Conservation (phyloP, 2,797 vertebrate species). For the Sylvilagus floridanus region DNA sequence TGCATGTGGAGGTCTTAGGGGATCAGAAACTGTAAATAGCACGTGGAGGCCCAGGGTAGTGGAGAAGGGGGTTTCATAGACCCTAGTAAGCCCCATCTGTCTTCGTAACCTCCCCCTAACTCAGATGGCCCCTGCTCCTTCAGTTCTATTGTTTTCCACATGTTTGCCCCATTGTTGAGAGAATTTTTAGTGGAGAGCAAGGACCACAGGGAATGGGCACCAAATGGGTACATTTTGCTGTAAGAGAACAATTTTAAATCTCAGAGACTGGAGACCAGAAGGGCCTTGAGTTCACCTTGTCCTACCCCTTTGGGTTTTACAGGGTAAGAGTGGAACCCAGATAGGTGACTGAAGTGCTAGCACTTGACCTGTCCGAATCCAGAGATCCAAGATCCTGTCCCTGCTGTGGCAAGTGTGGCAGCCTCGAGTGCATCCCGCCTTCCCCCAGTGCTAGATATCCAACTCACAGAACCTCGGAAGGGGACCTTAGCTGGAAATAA, state of each 20-base stretch:
- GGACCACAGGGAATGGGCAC: neutral
- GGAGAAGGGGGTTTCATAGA: neutral
- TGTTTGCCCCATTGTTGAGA: neutral
- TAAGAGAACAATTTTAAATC: neutral
- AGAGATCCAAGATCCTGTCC: neutral
- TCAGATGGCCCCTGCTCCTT: neutral
- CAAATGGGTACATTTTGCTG: neutral
- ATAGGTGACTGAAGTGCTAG: neutral
- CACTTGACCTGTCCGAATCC: neutral
- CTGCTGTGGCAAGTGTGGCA: neutral
- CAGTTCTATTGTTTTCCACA: neutral
- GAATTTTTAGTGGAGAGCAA: neutral
- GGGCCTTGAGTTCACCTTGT: neutral
- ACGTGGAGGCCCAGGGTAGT: neutral
- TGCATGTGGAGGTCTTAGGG: neutral
- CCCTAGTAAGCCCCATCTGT: neutral
- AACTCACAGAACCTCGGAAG: neutral
- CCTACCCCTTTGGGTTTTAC: neutral
- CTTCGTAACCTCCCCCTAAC: neutral
- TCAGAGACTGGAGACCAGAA: neutral
- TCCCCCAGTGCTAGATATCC: neutral
- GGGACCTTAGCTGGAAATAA: neutral
- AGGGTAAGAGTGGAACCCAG: neutral
- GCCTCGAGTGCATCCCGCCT: neutral
- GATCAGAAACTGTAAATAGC: neutral